These are phyloP conservation scores for Polydrusus pterygomalis DNA, from an alignment of 2,888 invertebrate species.

Conservation along the genomic window DNA sequence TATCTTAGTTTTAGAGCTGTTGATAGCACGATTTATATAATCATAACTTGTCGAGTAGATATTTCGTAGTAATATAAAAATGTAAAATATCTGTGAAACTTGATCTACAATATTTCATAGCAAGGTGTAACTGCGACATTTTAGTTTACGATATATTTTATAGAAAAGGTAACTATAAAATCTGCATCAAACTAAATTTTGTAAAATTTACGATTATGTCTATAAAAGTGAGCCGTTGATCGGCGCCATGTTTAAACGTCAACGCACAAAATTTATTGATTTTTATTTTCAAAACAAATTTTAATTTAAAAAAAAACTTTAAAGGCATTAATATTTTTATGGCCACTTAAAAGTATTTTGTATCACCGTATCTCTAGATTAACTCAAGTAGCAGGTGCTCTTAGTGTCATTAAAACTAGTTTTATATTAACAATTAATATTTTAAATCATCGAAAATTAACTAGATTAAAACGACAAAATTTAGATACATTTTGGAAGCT, in stretches of 20 bases:
- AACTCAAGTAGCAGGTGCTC: conserved; percentile 5
- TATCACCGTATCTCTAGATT: conserved; percentile 11
- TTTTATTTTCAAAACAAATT: conserved; percentile 9
- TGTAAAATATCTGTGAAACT: too few species aligned
- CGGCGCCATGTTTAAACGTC: not conserved
- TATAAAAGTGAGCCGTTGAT: not conserved
- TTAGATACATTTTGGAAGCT: not conserved
- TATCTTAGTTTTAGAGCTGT: too few species aligned
- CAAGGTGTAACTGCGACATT: too few species aligned
- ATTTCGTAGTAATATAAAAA: too few species aligned
- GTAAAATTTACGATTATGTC: not conserved
- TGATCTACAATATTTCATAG: too few species aligned
- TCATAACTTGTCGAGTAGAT: too few species aligned
- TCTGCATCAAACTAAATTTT: not conserved
- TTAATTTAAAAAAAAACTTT: not conserved
- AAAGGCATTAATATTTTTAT: conserved; percentile 23
- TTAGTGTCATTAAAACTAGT: not conserved
- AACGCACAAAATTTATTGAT: conserved; percentile 6
- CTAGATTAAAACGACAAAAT: conserved; percentile 7
- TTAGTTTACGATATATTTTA: not conserved
- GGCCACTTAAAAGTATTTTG: conserved; percentile 9
- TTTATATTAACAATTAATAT: conserved; percentile 20
- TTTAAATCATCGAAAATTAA: conserved; percentile 21
- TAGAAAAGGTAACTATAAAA: not conserved
- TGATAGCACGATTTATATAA: too few species aligned